phyloP scores from a whole-genome alignment of 2,888 invertebrate genomes.

The Tetanocera ferruginea region DNA sequence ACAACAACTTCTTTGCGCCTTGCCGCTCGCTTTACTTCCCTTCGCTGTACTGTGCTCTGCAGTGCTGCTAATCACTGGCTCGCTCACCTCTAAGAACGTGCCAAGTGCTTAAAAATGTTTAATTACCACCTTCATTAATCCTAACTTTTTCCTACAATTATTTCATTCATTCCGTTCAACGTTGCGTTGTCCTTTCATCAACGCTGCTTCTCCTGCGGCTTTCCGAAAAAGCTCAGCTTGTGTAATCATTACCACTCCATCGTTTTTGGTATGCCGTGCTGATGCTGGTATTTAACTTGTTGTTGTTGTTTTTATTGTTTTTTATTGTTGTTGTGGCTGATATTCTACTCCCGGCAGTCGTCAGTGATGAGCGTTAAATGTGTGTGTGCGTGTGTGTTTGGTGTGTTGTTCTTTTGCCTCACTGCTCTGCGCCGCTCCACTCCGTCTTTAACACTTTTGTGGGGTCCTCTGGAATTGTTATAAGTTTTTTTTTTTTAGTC shows the following conservation, averaged over 20 bases:
- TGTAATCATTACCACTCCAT: background rate
- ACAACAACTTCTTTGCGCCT: background rate
- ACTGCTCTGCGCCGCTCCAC: background rate
- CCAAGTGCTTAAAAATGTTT: slow-evolving; percentile 36
- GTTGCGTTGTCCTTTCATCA: background rate
- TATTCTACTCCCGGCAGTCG: slow-evolving; percentile 2
- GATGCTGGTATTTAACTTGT: background rate
- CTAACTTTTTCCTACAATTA: slow-evolving; percentile 24
- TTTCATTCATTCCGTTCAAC: slow-evolving; percentile 13
- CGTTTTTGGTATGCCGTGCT: background rate
- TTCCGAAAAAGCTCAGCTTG: background rate
- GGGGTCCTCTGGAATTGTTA: slow-evolving; percentile 28
- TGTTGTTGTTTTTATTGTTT: slow-evolving; percentile 9
- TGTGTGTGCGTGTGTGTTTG: background rate
- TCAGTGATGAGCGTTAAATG: background rate
- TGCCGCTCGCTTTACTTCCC: too few relatives aligned
- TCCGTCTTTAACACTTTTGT: slow-evolving; percentile 32
- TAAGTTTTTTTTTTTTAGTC: slow-evolving; percentile 1
- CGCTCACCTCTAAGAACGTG: slow-evolving; percentile 32
- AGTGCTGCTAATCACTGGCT: slow-evolving; percentile 19
- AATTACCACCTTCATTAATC: slow-evolving; percentile 38
- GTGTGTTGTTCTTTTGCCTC: background rate
- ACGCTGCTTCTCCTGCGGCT: background rate
- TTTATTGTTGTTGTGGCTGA: background rate
- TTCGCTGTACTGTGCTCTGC: background rate